Conservation (phyloP, 2,113 vertebrate genomes). For the Corythoichthys intestinalis region DNA sequence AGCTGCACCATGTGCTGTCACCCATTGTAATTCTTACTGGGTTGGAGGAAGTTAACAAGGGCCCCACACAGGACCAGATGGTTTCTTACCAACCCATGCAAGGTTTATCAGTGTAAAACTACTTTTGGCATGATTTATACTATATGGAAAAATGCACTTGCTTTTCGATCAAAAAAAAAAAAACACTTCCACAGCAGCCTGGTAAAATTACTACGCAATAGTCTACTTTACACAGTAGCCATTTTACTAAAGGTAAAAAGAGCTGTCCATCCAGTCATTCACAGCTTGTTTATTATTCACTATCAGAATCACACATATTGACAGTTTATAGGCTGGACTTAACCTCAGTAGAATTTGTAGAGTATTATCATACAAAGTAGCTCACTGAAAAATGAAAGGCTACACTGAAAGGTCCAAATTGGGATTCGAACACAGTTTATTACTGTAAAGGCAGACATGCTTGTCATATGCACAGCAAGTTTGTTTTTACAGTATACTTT, state of each 20-base stretch:
- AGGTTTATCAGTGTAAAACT: slow-evolving; percentile 25
- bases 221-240: background rate
- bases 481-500: background rate
- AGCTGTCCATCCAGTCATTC: background rate
- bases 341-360: background rate
- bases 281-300: too few species aligned
- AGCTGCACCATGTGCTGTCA: slow-evolving; percentile 1
- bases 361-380: background rate
- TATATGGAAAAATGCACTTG: slow-evolving; percentile 11
- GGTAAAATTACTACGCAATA: background rate
- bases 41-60: slow-evolving; percentile 9
- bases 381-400: too few species aligned
- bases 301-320: background rate
- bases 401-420: background rate
- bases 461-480: background rate
- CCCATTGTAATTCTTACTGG: slow-evolving; percentile 8
- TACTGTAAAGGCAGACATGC: background rate
- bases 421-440: background rate
- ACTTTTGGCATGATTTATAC: slow-evolving; percentile 13
- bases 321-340: background rate
- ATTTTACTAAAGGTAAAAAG: background rate
- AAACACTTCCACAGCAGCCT: background rate
- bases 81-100: slow-evolving; percentile 22
- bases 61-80: slow-evolving; percentile 30
- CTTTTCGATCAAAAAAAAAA: background rate